Conservation (phyloP, 1,140 invertebrate genomes). For the Theocolax elegans region DNA sequence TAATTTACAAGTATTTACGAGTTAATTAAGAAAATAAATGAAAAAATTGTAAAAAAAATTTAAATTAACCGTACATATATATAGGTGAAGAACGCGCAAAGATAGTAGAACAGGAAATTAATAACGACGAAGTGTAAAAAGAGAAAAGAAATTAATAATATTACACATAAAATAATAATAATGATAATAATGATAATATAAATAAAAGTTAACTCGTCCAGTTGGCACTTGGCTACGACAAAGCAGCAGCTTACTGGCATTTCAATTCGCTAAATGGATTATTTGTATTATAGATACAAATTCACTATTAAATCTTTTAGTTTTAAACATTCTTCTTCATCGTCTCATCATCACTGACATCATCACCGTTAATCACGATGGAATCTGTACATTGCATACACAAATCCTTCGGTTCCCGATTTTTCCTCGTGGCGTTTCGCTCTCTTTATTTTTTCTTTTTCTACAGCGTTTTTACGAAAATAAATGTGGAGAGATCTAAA, state of each 20-base stretch:
- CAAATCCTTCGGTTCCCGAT: neutral
- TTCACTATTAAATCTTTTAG: slow-evolving; percentile 37
- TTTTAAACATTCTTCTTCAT: slow-evolving; percentile 20
- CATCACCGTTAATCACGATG: slow-evolving; percentile 6
- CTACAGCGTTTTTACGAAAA: slow-evolving; percentile 23
- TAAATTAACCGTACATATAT: neutral
- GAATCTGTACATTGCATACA: neutral
- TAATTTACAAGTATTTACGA: too few relatives aligned
- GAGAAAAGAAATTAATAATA: too few relatives aligned
- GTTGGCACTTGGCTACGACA: slow-evolving; percentile 11
- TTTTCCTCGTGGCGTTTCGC: neutral
- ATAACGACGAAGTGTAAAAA: slow-evolving; percentile 1
- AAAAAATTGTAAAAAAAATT: slow-evolving; percentile 4
- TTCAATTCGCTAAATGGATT: slow-evolving; percentile 33
- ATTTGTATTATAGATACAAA: slow-evolving; percentile 34
- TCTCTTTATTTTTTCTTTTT: neutral
- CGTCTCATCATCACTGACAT: neutral
- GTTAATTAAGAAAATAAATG: slow-evolving; percentile 18
- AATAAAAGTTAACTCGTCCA: slow-evolving; percentile 28
- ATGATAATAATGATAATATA: slow-evolving; percentile 13
- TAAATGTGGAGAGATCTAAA: slow-evolving; percentile 27
- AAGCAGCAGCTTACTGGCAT: slow-evolving; percentile 17
- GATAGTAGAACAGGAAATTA: slow-evolving; percentile 13
- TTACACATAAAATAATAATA: slow-evolving; percentile 6
- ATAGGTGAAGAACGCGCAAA: neutral